Conservation (phyloP, 2,797 vertebrate genomes). For the Myotis findleyi region DNA sequence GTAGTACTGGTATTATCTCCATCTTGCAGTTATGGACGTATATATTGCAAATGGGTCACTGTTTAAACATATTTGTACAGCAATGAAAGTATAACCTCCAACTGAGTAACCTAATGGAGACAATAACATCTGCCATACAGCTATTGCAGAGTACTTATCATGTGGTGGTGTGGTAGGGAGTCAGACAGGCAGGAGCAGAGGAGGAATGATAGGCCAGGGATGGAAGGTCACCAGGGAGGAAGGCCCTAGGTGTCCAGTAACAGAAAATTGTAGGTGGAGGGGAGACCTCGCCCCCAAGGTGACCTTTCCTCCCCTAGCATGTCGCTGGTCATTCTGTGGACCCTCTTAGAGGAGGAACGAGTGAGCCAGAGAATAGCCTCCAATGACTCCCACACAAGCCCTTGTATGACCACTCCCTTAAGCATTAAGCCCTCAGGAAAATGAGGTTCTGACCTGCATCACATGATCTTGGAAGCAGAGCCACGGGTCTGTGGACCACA, state of each 20-base stretch:
- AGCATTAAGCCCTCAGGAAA: background rate
- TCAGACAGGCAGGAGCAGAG: background rate
- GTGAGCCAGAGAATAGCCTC: background rate
- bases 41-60: constrained; percentile 41
- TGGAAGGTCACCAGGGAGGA: background rate
- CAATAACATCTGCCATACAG: background rate
- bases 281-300: background rate
- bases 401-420: background rate
- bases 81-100: constrained; percentile 34
- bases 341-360: background rate
- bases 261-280: background rate
- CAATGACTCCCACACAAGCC: background rate
- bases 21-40: background rate
- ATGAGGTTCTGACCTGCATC: background rate
- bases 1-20: background rate
- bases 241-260: background rate
- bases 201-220: background rate
- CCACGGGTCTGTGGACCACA: background rate
- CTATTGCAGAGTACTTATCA: background rate
- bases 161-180: background rate
- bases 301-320: background rate
- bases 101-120: constrained; percentile 24
- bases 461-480: background rate
- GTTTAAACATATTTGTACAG: constrained; percentile 51
- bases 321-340: background rate